These are phyloP conservation scores for Protonemura montana DNA, from an alignment of 2,888 invertebrate genomes.

Conservation along the genomic window DNA sequence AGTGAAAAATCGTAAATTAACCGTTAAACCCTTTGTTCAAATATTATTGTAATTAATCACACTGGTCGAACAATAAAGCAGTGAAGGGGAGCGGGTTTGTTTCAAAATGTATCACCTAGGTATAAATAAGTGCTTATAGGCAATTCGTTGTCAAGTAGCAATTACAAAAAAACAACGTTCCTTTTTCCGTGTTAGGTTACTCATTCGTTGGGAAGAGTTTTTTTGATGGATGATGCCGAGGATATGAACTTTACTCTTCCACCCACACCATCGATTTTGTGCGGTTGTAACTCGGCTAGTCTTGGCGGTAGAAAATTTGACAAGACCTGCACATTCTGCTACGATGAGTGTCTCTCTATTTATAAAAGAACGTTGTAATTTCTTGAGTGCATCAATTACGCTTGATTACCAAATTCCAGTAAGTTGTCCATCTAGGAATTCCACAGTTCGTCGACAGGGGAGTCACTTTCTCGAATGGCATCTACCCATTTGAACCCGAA, in stretches of 20 bases:
- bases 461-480: background rate
- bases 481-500: background rate
- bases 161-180: background rate
- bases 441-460: background rate
- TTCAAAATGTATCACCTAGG: background rate
- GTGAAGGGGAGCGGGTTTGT: background rate
- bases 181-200: background rate
- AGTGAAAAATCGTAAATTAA: background rate
- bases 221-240: background rate
- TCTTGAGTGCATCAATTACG: background rate
- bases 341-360: background rate
- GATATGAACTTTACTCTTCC: background rate
- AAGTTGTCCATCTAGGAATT: background rate
- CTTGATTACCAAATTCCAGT: slow-evolving; percentile 1
- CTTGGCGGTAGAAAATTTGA: background rate
- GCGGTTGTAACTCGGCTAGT: background rate
- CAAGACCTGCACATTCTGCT: background rate
- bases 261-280: background rate
- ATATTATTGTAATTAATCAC: slow-evolving; percentile 3
- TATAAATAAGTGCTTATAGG: background rate
- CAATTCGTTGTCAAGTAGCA: background rate
- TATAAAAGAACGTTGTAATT: background rate
- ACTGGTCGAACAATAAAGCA: background rate
- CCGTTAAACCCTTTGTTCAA: background rate
- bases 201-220: background rate